Conservation (phyloP, 2,113 vertebrate genomes). For the Nicator chloris region DNA sequence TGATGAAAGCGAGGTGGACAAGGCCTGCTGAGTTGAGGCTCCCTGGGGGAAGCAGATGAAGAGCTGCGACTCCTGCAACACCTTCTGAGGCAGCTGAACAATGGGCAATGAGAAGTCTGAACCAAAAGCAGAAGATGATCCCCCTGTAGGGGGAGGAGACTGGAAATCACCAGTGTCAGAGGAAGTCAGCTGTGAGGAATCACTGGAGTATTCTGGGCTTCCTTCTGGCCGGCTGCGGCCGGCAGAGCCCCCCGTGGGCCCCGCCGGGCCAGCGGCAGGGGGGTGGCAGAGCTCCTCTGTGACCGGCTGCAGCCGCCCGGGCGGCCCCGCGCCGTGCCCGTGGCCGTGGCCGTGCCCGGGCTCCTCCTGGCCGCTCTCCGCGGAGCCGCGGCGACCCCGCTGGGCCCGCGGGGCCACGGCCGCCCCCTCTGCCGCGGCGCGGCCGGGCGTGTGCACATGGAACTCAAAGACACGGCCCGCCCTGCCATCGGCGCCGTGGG, state of each 20-base stretch:
- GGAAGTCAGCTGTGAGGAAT: conserved; percentile 89
- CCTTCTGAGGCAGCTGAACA: conserved; percentile 76
- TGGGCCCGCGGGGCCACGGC: conserved; percentile 78
- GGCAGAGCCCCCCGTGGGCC: conserved; percentile 80
- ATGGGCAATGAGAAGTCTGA: conserved; percentile 76
- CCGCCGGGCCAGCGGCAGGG: conserved; percentile 77
- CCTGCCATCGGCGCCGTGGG: conserved; percentile 75
- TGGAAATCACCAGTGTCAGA: conserved; percentile 90
- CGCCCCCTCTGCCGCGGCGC: conserved; percentile 79
- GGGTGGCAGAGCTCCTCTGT: conserved; percentile 87
- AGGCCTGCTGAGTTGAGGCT: conserved; percentile 74
- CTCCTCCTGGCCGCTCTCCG: conserved; percentile 89
- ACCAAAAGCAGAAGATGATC: conserved; percentile 66
- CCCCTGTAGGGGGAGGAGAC: conserved; percentile 80
- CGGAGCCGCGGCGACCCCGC: conserved; percentile 80
- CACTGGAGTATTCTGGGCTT: conserved; percentile 91
- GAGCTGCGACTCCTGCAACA: conserved; percentile 78
- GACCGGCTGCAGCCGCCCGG: conserved; percentile 89
- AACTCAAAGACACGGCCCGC: conserved; percentile 88
- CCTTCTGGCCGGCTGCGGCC: conserved; percentile 80
- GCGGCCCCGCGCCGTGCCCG: conserved; percentile 60
- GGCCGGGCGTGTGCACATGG: conserved; percentile 76
- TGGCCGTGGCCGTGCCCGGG: conserved; percentile 57
- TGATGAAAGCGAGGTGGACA: conserved; percentile 75
- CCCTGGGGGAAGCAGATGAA: conserved; percentile 81